Evolutionary conservation across 2,888 invertebrate species (phyloP), one percentile per base, ranked within the genome.

Genomic region (Xylota sylvarum): DNA sequence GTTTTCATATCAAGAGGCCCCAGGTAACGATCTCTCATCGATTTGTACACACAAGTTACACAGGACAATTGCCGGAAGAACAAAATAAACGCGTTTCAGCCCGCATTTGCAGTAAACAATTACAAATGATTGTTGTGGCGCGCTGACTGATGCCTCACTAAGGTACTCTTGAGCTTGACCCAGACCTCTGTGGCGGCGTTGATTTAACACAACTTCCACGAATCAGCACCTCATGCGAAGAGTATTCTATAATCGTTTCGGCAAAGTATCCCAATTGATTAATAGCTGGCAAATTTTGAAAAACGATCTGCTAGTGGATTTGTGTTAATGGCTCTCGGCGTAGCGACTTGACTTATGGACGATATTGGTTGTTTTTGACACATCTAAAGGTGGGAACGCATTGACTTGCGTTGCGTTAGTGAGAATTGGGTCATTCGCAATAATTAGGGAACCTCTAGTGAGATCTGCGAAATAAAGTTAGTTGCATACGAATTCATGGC

Each of bases 161-260:
- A 52, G 62, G 67, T 17, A 48, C 6, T 56, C 69, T 60, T 35
- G 32, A 35, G 5, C 35, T 35, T 76, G 81, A 81, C 81, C 81
- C 76, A 81, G 81, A 81, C 81, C 81, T 76, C 37, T 69, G 69
- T 62, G 62, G 14, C 43, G 76, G 69, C 62, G 76, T 81, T 76
- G 74, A 81, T 81, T 67, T 60, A 69, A 67, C 55, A 35, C 69
- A 81, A 81, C 81, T 81, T 76, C 76, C 81, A 81, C 81, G 81
- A 67, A 14, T 76, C 52, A 56, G 30, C 50, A 79, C 52, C 30
- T 48, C 56, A 55, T 58, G 46, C 30, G 32, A 27, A 50, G 23
- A 40, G 14, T 12, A 40, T 46, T 58, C 40, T 23, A 32, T 62
- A 17, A 35, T 55, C 56, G 27, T 14, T n/a, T 52, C 14, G 12